Base-by-base conservation (phyloP, 2,113 vertebrate species). In the Drymodes brunneopygia region DNA sequence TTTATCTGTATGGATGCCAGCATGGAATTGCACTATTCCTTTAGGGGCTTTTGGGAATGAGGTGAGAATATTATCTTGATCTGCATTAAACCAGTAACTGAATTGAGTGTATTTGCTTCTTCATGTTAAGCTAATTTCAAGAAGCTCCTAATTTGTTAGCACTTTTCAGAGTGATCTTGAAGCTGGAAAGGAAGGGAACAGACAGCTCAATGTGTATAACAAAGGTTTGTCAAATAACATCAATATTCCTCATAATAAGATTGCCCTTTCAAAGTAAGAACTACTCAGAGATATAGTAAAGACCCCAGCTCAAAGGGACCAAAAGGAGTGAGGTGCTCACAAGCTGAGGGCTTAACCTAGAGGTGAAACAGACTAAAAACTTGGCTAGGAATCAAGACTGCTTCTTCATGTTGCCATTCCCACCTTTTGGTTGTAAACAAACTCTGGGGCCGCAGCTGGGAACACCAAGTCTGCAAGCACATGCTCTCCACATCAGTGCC, bases 41-140 rank as follows among this genome's bases (percentile, higher is more conserved):
- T 93, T 83, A 3, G 9, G 86, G 56, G 64, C 82, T 83, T 81
- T 81, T 86, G 67, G 85, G 48, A 92, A 79, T 51, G 71, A 86
- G 94, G 89, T 87, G 93, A 95, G 87, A 95, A 80, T 82, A 94
- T 88, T 95, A 91, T 83, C 62, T 88, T 86, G 79, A 95, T 91
- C 75, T 94, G 66, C 74, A 95, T 90, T 94, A 95, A 89, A 92
- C 50, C 57, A 74, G 80, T 83, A 95, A 88, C 82, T 60, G 64
- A 92, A 90, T 40, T 77, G 78, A 95, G 56, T 54, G 33, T 77
- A 95, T 95, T 93, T 95, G 74, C 79, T 95, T 88, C 75, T 77
- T 92, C 53, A 40, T 33, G 65, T 83, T 90, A 86, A 90, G 79
- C 60, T 88, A 56, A 86, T 96, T 96, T 94, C 81, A 95, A 95